phyloP scores from a whole-genome alignment of 2,113 vertebrate species.

The Triplophysa tibetana region DNA sequence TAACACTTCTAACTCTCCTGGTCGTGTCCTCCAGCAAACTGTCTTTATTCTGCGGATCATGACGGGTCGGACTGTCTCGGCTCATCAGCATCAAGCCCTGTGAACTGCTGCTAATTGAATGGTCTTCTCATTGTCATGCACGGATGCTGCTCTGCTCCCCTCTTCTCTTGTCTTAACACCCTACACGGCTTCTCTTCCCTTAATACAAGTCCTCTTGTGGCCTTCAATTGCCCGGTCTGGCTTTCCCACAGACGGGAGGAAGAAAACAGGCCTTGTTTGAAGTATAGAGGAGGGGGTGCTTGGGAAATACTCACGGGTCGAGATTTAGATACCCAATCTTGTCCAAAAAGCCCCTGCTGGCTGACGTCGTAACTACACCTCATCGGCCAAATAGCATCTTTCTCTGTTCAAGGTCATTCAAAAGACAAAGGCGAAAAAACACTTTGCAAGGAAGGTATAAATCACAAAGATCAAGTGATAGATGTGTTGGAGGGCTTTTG shows the following conservation, averaged over 20 bases:
- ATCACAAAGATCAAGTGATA: too few species aligned
- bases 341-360: neutral
- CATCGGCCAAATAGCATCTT: neutral
- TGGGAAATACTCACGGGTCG: slow-evolving; percentile 32
- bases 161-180: slow-evolving; percentile 35
- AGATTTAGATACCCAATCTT: neutral
- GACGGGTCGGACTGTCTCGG: slow-evolving; percentile 73
- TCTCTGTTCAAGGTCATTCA: neutral
- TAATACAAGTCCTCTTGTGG: slow-evolving; percentile 44
- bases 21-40: slow-evolving; percentile 46
- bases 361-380: neutral
- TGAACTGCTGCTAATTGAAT: slow-evolving; percentile 78
- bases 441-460: neutral
- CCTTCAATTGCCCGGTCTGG: slow-evolving; percentile 57
- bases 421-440: neutral
- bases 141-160: slow-evolving; percentile 55
- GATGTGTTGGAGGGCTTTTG: too few species aligned
- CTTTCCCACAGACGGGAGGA: slow-evolving; percentile 68
- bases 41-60: slow-evolving; percentile 71
- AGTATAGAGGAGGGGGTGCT: slow-evolving; percentile 59
- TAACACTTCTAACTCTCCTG: slow-evolving; percentile 59
- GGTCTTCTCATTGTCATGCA: slow-evolving; percentile 77
- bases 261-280: slow-evolving; percentile 75
- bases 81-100: slow-evolving; percentile 76
- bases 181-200: slow-evolving; percentile 55